Evolutionary conservation across 2,888 invertebrate genomes (phyloP).

Genomic region (Ametastegia equiseti): DNA sequence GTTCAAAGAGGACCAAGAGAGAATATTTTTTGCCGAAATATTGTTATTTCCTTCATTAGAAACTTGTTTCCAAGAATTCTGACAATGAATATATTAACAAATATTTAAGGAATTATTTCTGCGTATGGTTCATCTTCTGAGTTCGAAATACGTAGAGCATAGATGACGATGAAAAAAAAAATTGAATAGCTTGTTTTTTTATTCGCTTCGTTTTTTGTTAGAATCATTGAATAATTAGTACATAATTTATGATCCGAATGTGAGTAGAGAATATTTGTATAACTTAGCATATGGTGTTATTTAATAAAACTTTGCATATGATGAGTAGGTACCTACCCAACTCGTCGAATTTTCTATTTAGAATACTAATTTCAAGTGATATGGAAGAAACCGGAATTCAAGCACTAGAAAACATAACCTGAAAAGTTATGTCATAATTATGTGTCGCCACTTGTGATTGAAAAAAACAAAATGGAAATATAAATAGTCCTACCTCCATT

Average conservation of each 20-base stretch:
- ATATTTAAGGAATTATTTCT: too few species aligned
- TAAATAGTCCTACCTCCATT: too few species aligned
- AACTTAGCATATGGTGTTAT: slow-evolving; percentile 13
- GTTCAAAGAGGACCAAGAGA: too few species aligned
- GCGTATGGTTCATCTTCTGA: too few species aligned
- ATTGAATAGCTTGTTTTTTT: background rate
- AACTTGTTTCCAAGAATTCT: too few species aligned
- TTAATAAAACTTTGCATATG: background rate
- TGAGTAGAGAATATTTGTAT: background rate
- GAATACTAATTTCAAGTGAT: background rate
- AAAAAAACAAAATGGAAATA: background rate
- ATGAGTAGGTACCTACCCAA: background rate
- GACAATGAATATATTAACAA: too few species aligned
- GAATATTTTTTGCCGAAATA: too few species aligned
- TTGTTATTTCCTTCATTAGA: too few species aligned
- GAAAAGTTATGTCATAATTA: background rate
- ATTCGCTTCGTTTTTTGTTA: background rate
- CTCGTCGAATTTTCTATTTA: background rate
- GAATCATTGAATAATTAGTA: background rate
- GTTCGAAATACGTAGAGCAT: too few species aligned
- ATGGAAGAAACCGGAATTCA: background rate
- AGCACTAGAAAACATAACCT: background rate
- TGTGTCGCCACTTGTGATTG: background rate
- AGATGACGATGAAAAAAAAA: background rate
- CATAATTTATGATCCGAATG: background rate